These are phyloP conservation scores for Glandiceps talaboti DNA, from an alignment of 53 echinoderm and acorn worm genomes.

Conservation along the genomic window DNA sequence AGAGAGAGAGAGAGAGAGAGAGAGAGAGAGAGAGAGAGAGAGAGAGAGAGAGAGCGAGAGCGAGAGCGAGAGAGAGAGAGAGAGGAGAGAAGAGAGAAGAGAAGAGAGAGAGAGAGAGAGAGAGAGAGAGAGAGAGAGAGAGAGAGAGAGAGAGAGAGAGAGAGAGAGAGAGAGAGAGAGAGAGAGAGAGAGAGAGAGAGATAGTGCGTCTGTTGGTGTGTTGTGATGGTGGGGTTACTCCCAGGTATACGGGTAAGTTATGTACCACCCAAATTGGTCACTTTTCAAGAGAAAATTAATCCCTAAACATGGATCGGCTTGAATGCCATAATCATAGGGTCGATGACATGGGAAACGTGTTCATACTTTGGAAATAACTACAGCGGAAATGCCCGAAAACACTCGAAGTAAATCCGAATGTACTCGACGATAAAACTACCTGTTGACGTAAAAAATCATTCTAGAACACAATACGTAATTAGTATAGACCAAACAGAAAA, in stretches of 20 bases:
- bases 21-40: not conserved
- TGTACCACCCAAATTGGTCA: no score
- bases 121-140: not conserved
- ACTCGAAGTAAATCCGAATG: no score
- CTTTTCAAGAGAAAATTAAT: constrained; percentile 4
- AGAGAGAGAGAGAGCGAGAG: no score
- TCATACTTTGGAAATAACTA: no score
- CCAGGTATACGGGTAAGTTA: not conserved
- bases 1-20: no score
- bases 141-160: not conserved
- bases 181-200: not conserved
- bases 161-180: not conserved
- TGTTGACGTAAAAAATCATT: no score
- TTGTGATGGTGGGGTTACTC: not conserved
- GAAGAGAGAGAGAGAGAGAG: not conserved
- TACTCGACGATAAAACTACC: no score
- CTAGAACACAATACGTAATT: no score
- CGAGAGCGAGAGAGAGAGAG: no score
- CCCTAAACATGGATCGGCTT: not conserved
- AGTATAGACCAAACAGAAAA: no score
- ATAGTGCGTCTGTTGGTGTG: not conserved
- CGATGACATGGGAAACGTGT: no score
- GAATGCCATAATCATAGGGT: not conserved
- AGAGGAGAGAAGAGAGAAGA: not conserved
- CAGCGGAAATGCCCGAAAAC: no score